These are phyloP conservation scores for Orchestia grillus DNA, from an alignment of 1,140 invertebrate genomes.

Conservation along the genomic window DNA sequence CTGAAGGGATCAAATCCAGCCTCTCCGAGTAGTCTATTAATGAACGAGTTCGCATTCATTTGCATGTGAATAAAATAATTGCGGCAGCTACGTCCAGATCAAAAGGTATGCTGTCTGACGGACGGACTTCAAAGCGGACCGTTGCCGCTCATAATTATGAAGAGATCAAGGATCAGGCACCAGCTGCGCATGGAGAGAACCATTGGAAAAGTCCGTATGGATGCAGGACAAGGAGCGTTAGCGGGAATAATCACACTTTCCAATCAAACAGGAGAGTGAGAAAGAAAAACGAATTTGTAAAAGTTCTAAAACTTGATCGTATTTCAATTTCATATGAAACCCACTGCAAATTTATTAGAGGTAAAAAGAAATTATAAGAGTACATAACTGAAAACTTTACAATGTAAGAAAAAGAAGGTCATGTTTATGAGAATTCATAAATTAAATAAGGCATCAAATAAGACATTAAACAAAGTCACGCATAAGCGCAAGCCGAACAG, in stretches of 20 bases:
- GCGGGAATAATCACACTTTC: background rate
- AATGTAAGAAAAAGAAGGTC: background rate
- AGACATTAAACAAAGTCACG: too few species aligned
- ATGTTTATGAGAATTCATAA: too few species aligned
- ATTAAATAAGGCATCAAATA: background rate
- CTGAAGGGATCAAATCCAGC: background rate
- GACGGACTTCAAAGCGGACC: background rate
- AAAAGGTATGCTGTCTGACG: background rate
- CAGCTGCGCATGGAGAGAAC: background rate
- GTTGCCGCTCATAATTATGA: background rate
- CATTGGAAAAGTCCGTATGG: background rate
- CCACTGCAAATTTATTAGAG: background rate
- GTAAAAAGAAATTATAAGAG: background rate
- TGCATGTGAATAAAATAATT: background rate
- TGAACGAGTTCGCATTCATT: background rate
- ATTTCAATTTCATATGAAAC: background rate
- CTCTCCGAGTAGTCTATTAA: background rate
- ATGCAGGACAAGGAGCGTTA: background rate
- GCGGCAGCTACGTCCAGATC: background rate
- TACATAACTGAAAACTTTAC: background rate
- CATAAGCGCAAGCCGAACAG: background rate
- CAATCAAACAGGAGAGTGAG: background rate
- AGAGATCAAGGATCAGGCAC: background rate
- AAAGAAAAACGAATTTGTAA: background rate
- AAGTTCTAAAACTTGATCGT: background rate